Base-by-base conservation (phyloP, 2,797 vertebrate genomes). In the Uromys caudimaculatus region DNA sequence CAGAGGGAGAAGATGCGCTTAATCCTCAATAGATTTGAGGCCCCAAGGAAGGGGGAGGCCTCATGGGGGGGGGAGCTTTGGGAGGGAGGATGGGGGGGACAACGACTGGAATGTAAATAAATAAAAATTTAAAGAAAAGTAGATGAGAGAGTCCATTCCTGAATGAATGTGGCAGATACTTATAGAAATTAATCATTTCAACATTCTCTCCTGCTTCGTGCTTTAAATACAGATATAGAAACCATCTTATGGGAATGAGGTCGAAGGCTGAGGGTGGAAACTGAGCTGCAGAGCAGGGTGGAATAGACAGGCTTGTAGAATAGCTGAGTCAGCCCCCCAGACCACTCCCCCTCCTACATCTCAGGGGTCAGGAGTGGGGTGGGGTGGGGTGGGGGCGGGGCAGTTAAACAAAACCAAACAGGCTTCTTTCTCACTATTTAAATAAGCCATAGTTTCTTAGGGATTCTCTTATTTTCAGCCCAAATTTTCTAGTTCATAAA, bases 381-480 rank as follows among this genome's bases (percentile, higher is more conserved):
- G 6, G 56, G 64, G 64, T 12, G 50, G 50, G 50, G 50, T 52
- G 50, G 8, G 50, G 8, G 50, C 10, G 50, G 50, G 10, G 50
- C 8, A 12, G 50, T 52, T 9, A 81, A 91, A 56, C 52, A 56
- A 27, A 44, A 52, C 17, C 94, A 78, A 79, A 58, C 62, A 83
- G 77, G 19, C n/a, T 35, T 47, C 24, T 87, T 35, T 47, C 24
- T 87, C 16, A 54, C 79, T 78, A 29, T 13, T 62, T 87, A 90
- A 69, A n/a, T n/a, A 69, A 93, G 64, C 52, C 41, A n/a, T 29
- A 29, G 11, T 79, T 77, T 67, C 35, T 64, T 54, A 83, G 69
- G 58, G 58, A 47, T 82, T 90, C 67, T 95, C 38, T 94, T 90
- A 92, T 75, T 96, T 96, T 85, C 73, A 97, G 73, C 93, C 90